Conservation (phyloP, 1,140 invertebrate genomes). For the Aphidius gifuensis region DNA sequence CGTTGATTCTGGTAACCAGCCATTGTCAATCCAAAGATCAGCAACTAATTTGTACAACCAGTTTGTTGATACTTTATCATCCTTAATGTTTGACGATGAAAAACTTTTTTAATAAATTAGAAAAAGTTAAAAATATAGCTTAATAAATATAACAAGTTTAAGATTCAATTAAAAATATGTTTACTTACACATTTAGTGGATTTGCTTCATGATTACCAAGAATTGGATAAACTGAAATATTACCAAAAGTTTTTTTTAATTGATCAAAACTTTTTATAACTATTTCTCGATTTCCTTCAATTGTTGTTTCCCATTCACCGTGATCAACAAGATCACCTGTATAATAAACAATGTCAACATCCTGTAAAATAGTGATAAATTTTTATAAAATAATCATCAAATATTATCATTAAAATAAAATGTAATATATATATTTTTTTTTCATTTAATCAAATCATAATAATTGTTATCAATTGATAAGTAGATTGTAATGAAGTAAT, state of each 20-base stretch:
- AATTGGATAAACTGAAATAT: slow-evolving; percentile 67
- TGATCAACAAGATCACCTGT: slow-evolving; percentile 86
- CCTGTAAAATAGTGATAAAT: slow-evolving; percentile 38
- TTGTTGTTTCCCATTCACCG: slow-evolving; percentile 75
- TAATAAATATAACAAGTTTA: neutral
- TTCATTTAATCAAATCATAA: neutral
- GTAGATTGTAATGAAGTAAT: neutral
- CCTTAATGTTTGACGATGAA: slow-evolving; percentile 54
- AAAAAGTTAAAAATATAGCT: slow-evolving; percentile 1
- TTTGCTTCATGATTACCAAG: slow-evolving; percentile 88
- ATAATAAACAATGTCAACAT: slow-evolving; percentile 75
- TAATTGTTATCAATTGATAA: neutral
- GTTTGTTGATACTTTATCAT: slow-evolving; percentile 56
- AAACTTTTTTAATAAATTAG: slow-evolving; percentile 48
- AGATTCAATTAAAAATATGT: too few relatives aligned
- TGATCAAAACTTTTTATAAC: slow-evolving; percentile 60
- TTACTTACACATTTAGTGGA: slow-evolving; percentile 75
- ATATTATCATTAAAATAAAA: too few relatives aligned
- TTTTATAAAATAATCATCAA: neutral
- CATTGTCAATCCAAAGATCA: slow-evolving; percentile 60
- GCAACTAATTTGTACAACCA: slow-evolving; percentile 69
- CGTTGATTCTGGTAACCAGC: slow-evolving; percentile 64
- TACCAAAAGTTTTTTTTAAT: slow-evolving; percentile 62
- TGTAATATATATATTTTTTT: too few relatives aligned
- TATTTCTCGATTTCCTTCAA: slow-evolving; percentile 62